Evolutionary conservation across 2,888 invertebrate species (phyloP).

Genomic region (Penaeus monodon): DNA sequence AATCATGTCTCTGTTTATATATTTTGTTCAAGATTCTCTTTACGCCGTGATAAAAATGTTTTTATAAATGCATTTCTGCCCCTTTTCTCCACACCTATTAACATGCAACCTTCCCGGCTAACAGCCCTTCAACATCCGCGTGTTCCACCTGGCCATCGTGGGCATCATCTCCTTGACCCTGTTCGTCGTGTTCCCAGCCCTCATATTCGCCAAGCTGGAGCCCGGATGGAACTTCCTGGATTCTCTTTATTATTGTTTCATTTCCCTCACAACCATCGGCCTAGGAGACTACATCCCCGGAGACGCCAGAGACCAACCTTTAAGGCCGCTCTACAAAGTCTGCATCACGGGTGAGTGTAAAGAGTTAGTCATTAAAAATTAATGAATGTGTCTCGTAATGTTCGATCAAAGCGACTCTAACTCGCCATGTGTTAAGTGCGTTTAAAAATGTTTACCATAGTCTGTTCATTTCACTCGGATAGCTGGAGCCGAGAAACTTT

Average conservation of each 20-base stretch:
- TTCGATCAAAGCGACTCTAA: too few relatives aligned
- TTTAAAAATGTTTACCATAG: too few relatives aligned
- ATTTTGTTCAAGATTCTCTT: too few relatives aligned
- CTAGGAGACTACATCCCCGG: slow-evolving; percentile 92
- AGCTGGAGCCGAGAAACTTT: too few relatives aligned
- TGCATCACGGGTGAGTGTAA: slow-evolving; percentile 79
- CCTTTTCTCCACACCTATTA: neutral
- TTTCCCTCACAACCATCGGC: slow-evolving; percentile 89
- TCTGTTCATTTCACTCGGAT: too few relatives aligned
- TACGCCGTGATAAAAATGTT: too few relatives aligned
- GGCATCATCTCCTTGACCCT: slow-evolving; percentile 72
- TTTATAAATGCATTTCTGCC: too few relatives aligned
- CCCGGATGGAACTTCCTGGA: slow-evolving; percentile 87
- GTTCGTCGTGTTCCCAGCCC: slow-evolving; percentile 83
- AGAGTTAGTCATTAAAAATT: neutral
- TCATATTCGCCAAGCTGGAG: slow-evolving; percentile 81
- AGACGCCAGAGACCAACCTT: slow-evolving; percentile 81
- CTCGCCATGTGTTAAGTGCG: too few relatives aligned
- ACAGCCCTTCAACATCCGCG: slow-evolving; percentile 79
- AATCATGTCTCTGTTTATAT: too few relatives aligned
- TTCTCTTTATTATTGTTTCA: slow-evolving; percentile 91
- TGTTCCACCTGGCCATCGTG: slow-evolving; percentile 81
- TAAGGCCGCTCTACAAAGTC: slow-evolving; percentile 86
- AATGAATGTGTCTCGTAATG: too few relatives aligned
- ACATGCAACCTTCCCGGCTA: neutral